Evolutionary conservation across 2,113 vertebrate species (phyloP).

Genomic region (Hoplias malabaricus): DNA sequence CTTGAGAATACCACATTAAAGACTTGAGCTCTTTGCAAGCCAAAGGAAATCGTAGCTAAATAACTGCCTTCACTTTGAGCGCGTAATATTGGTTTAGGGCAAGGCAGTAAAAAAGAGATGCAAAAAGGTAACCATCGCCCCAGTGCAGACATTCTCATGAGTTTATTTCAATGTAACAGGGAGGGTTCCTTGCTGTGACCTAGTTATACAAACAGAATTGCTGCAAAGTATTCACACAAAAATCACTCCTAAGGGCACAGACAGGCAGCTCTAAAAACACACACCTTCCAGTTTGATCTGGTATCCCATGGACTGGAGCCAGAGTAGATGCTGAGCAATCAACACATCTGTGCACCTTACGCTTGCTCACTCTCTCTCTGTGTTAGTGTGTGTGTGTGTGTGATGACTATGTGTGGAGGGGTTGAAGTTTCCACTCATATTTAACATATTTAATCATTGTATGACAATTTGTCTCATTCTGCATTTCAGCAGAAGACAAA

Average conservation of each 20-base stretch:
- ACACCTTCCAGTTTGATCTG: neutral
- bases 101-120: neutral
- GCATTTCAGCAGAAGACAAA: neutral
- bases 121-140: too few relatives aligned
- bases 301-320: constrained; percentile 20
- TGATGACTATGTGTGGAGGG: neutral
- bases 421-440: neutral
- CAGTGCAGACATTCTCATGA: too few relatives aligned
- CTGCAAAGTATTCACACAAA: neutral
- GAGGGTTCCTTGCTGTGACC: neutral
- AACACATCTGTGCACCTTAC: constrained; percentile 50
- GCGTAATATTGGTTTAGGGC: neutral
- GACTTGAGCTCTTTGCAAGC: neutral
- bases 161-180: neutral
- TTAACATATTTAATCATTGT: neutral
- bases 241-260: neutral
- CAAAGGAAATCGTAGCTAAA: too few relatives aligned
- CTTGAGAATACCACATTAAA: neutral
- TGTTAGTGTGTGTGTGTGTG: neutral
- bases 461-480: neutral
- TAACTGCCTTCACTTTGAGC: neutral
- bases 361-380: constrained; percentile 17
- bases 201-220: neutral
- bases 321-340: constrained; percentile 32
- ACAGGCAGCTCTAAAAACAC: neutral